A percentile compares a stretch with the other conserved stretches of the same genome.
Evolutionary conservation across 2,797 vertebrate species (phyloP).

Genomic region (Carapus acus): DNA sequence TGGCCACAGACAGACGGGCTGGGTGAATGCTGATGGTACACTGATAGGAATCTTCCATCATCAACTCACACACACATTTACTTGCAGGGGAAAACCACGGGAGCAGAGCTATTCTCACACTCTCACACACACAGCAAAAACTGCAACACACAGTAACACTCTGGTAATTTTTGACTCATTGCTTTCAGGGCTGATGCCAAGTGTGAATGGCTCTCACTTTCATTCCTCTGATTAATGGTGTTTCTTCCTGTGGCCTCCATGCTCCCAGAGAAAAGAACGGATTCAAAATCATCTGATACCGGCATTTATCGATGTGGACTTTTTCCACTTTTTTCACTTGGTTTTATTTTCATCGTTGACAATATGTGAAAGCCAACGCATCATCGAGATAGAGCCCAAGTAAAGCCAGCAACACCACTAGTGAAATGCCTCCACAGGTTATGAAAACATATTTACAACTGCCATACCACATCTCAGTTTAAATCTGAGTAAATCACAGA

Average conservation of each 20-base stretch:
- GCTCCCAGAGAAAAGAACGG: background rate
- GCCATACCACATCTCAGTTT: too few relatives aligned
- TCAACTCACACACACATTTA: slow-evolving; percentile 65
- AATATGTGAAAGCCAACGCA: background rate
- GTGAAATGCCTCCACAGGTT: too few relatives aligned
- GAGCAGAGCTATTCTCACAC: slow-evolving; percentile 51
- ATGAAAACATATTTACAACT: too few relatives aligned
- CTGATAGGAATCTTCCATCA: slow-evolving; percentile 69
- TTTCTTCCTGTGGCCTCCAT: slow-evolving; percentile 11
- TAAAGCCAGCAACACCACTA: too few relatives aligned
- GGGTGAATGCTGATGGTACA: slow-evolving; percentile 64
- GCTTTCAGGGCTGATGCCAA: slow-evolving; percentile 11
- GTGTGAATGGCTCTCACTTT: slow-evolving; percentile 10
- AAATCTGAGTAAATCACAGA: too few relatives aligned
- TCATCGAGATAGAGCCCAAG: background rate
- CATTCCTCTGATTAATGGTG: slow-evolving; percentile 11
- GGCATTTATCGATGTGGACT: background rate
- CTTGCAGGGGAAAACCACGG: slow-evolving; percentile 57
- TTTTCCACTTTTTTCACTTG: background rate
- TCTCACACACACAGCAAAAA: slow-evolving; percentile 32
- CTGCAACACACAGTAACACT: slow-evolving; percentile 16
- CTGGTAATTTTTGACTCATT: slow-evolving; percentile 38
- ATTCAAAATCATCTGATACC: background rate
- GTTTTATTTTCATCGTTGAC: slow-evolving; percentile 3
- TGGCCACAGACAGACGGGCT: slow-evolving; percentile 66